Evolutionary conservation across 1,140 invertebrate species (phyloP), one percentile per base, ranked within the genome.

Genomic region (Coenobita brevimanus): DNA sequence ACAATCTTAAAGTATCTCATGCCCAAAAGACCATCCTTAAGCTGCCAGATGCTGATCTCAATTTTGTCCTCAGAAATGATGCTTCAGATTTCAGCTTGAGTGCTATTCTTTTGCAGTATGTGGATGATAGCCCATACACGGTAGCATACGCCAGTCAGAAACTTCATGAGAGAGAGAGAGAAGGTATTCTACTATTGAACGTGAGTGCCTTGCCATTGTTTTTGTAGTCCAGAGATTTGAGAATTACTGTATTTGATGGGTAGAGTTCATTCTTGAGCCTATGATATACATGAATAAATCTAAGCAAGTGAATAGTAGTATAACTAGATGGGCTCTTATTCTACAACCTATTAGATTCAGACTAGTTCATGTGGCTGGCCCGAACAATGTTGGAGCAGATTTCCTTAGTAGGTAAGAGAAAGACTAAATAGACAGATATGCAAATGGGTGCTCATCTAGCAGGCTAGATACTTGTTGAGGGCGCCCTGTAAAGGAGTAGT

Each of bases 161-260:
- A n/a, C 69, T 86, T n/a, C n/a, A 10, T 33, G 75, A 15, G 71
- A 80, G 0, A 15, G 71, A 17, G 71, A 80, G n/a, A 13, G 15
- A 21, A 27, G 38, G 10, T 86, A 76, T 33, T 80, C 71, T n/a
- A 79, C 43, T 1, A 86, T 86, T 13, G 83, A 86, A n/a, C 21
- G 21, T 21, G 83, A 86, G 36, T 86, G 83, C 33, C 36, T 86
- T 2, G 83, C 71, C 17, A 78, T 86, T 1, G 69, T 86, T 10
- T 86, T 50, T n/a, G n/a, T n/a, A n/a, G n/a, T n/a, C n/a, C n/a
- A 17, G 30, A 75, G n/a, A 54, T 86, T 86, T 71, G 76, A 79
- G 27, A 76, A 17, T 4, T 86, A 86, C 43, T 30, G n/a, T n/a
- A n/a, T n/a, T n/a, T 86, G 15, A 17, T 50, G 60, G 83, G 71